Base-by-base conservation (phyloP, 64 coral and sea anemone genomes). In the Pachyseris speciosa region DNA sequence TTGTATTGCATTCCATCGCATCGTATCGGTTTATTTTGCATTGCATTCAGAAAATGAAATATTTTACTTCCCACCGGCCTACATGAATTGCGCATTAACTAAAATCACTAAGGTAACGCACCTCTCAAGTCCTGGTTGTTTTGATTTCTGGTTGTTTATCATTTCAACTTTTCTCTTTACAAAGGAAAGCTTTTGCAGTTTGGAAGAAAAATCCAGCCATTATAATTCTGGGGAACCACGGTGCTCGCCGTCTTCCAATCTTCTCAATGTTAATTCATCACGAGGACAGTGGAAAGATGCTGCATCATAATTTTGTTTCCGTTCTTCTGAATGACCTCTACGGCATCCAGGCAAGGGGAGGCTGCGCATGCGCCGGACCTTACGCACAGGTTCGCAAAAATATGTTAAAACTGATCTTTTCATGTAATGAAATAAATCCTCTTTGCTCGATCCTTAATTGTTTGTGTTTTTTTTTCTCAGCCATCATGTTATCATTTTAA, bases 301-400 rank as follows among this genome's bases (percentile, higher is more conserved):
- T 96, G 0, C 94, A 96, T 72, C 94, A 96, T 67, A 96, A 96
- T 78, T 96, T 96, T 67, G 94, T 96, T 13, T 96, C 94, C 8
- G 83, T 78, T 4, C 51, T 96, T 9, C 77, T 96, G 15, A 92
- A 96, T 42, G 94, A 96, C 80, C 86, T 96, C 19, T 96, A 92
- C 38, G 94, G 94, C 16, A 92, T 96, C 25, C 94, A 96, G 31
- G 75, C 90, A 13, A 50, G 94, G 25, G 94, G 94, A n/a, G 94
- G 94, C 5, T 96, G 94, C 57, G 94, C 94, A 66, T 96, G 94
- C 77, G 94, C 94, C 32, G 94, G 94, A 89, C 94, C 94, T 30
- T 96, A 96, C 20, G 94, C 94, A 19, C 78, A 75, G 94, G 94
- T 96, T 38, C 80, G 63, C 4, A 13, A 69, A 13, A 20, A 15